Percentiles rank a stretch among this genome's conserved stretches.
Evolutionary conservation across 2,113 vertebrate species (phyloP).

Genomic region (Mastomys coucha): DNA sequence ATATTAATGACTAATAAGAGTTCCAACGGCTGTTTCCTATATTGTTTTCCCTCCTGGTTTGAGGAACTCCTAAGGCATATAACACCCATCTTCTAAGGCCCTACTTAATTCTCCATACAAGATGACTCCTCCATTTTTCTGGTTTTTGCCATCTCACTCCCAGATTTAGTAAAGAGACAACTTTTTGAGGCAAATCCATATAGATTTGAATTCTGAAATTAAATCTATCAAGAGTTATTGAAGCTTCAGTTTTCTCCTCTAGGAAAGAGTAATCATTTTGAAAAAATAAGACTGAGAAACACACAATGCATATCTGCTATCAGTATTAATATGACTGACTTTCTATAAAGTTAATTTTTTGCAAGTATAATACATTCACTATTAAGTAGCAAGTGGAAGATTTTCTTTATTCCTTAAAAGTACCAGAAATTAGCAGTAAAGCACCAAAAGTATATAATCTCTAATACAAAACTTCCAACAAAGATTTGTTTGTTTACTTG

Average conservation of each 20-base stretch:
- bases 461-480: slow-evolving; percentile 32
- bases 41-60: background rate
- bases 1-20: slow-evolving; percentile 8
- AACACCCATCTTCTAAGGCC: background rate
- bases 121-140: background rate
- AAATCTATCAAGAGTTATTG: slow-evolving; percentile 19
- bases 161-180: slow-evolving; percentile 44
- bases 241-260: slow-evolving; percentile 26
- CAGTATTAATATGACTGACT: slow-evolving; percentile 30
- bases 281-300: slow-evolving; percentile 45
- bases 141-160: background rate
- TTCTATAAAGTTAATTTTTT: slow-evolving; percentile 12
- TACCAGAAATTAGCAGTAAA: slow-evolving; percentile 1
- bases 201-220: slow-evolving; percentile 32
- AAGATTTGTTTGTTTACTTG: background rate
- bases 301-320: background rate
- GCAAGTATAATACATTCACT: background rate
- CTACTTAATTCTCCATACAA: background rate
- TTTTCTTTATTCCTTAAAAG: slow-evolving; percentile 17
- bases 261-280: background rate
- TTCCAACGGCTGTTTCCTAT: slow-evolving; percentile 45
- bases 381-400: slow-evolving; percentile 6
- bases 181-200: background rate
- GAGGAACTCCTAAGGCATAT: background rate
- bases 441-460: background rate